phyloP scores from a whole-genome alignment of 2,113 vertebrate genomes.

The Gnathonemus echidnorhynchus region DNA sequence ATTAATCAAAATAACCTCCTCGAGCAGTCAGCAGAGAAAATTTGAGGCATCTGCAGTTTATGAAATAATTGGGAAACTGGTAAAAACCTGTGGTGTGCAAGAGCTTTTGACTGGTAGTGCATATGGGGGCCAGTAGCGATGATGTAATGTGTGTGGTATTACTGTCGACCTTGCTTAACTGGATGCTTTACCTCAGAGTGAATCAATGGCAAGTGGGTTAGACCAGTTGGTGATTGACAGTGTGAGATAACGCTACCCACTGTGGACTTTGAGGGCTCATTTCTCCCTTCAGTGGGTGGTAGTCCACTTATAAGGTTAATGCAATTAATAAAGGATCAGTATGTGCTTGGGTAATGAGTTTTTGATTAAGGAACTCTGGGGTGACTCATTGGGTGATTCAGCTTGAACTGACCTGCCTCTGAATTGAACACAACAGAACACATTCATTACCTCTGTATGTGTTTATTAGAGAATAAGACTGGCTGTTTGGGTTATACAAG shows the following conservation, averaged over 20 bases:
- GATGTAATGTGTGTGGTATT: background rate
- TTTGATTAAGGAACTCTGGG: background rate
- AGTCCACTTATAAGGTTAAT: background rate
- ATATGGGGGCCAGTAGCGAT: background rate
- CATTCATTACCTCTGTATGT: background rate
- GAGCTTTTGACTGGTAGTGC: background rate
- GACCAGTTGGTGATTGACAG: constrained; percentile 1
- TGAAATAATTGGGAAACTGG: too few species aligned
- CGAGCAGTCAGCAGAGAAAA: too few species aligned
- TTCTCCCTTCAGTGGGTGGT: background rate
- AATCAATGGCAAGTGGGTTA: background rate
- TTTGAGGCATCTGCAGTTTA: too few species aligned
- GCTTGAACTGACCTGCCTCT: background rate
- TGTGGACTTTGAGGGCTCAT: background rate
- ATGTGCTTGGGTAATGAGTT: background rate
- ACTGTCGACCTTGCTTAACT: background rate
- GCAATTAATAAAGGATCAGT: constrained; percentile 6
- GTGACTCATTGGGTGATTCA: background rate
- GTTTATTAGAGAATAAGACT: background rate
- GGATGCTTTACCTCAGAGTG: background rate
- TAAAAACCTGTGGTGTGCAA: too few species aligned
- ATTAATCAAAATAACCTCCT: too few species aligned
- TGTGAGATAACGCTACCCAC: background rate
- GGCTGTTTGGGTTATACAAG: background rate
- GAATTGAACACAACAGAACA: background rate